A percentile compares a stretch with the other conserved stretches of the same genome.
These are phyloP conservation scores for Sylvilagus bachmani DNA, from an alignment of 2,113 vertebrate species.

Conservation along the genomic window DNA sequence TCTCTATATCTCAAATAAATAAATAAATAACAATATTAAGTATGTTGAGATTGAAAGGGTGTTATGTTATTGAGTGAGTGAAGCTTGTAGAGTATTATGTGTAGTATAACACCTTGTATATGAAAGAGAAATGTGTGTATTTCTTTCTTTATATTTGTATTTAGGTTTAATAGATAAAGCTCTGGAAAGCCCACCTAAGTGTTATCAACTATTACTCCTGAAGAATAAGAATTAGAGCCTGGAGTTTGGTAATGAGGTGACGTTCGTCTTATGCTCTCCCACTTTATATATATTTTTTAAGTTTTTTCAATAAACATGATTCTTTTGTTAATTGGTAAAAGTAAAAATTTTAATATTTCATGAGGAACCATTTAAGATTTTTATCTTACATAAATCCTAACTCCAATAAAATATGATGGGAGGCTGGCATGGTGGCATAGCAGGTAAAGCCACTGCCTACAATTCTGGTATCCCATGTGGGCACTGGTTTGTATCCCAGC, in stretches of 20 bases:
- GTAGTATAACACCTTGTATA: not conserved
- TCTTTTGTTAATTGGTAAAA: conserved; percentile 34
- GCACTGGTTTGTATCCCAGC: too few species aligned
- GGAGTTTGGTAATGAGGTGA: not conserved
- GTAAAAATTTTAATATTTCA: not conserved
- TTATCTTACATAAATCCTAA: not conserved
- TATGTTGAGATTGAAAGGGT: not conserved
- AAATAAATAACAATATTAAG: too few species aligned
- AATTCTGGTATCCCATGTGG: too few species aligned
- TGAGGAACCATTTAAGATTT: not conserved
- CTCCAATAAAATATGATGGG: not conserved
- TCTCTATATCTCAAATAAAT: too few species aligned
- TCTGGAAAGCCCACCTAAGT: not conserved
- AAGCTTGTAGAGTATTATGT: not conserved
- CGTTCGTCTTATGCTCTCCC: not conserved
- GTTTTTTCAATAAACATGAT: not conserved
- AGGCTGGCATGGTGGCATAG: too few species aligned
- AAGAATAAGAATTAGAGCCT: not conserved
- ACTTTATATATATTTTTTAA: not conserved
- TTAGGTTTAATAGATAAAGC: not conserved
- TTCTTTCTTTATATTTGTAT: not conserved
- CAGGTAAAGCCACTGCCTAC: too few species aligned
- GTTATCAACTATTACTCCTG: not conserved
- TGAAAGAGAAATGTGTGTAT: not conserved
- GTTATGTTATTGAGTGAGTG: not conserved